Percentiles rank a stretch among this genome's conserved stretches.
Evolutionary conservation across 2,113 vertebrate species (phyloP).

Genomic region (Eira barbara): DNA sequence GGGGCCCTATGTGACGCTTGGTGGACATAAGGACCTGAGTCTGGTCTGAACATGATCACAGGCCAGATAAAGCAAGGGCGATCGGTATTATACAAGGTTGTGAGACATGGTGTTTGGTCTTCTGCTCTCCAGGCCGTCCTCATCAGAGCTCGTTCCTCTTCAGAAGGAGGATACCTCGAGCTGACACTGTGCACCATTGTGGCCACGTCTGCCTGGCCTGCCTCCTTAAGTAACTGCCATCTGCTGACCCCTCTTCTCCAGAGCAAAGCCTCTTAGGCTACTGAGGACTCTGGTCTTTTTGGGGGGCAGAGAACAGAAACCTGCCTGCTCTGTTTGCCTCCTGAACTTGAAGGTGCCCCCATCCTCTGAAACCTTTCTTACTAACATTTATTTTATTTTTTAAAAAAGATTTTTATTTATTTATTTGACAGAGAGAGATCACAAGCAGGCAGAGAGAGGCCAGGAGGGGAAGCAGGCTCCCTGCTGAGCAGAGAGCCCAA

Average conservation of each 20-base stretch:
- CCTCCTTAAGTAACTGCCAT: background rate
- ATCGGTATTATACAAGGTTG: background rate
- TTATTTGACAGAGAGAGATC: too few species aligned
- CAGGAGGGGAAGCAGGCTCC: too few species aligned
- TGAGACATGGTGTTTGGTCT: background rate
- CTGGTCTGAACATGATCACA: background rate
- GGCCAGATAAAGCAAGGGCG: background rate
- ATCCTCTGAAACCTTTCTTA: background rate
- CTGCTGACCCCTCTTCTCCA: background rate
- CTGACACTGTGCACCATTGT: background rate
- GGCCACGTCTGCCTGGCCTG: background rate
- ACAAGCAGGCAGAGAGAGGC: too few species aligned
- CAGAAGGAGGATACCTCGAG: background rate
- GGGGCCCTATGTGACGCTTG: background rate
- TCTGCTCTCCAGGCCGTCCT: background rate
- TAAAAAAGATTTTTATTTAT: too few species aligned
- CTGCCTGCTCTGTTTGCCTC: background rate
- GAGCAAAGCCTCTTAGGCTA: background rate
- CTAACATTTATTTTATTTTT: background rate
- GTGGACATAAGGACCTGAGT: background rate
- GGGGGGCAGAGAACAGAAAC: background rate
- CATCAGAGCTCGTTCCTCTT: background rate
- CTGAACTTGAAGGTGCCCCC: background rate
- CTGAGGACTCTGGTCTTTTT: background rate
- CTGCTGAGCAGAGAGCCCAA: too few species aligned